Evolutionary conservation across 2,888 invertebrate species (phyloP).

Genomic region (Cistogaster globosa): DNA sequence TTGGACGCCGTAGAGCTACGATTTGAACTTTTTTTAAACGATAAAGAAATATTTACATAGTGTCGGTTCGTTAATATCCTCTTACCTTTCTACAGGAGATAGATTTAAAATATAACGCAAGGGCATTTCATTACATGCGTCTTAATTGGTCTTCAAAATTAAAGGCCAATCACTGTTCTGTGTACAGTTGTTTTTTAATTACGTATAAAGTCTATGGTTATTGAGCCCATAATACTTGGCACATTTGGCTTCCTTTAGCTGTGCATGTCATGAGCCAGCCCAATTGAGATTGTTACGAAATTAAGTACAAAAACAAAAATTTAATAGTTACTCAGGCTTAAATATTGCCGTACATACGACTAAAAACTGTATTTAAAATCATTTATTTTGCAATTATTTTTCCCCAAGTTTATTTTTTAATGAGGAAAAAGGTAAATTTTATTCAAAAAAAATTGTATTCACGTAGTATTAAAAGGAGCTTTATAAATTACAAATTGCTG

Average conservation of each 20-base stretch:
- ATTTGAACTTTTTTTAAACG: too few relatives aligned
- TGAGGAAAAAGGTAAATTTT: slow-evolving; percentile 45
- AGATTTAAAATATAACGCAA: too few relatives aligned
- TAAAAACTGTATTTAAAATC: slow-evolving; percentile 18
- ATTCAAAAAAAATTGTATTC: slow-evolving; percentile 16
- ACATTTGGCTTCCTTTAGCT: not conserved
- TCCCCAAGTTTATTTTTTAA: slow-evolving; percentile 47
- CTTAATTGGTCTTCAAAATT: too few relatives aligned
- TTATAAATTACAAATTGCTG: slow-evolving; percentile 61
- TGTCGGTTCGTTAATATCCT: too few relatives aligned
- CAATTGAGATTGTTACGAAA: not conserved
- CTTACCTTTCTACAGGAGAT: too few relatives aligned
- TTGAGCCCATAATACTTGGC: slow-evolving; percentile 6
- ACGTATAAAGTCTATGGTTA: not conserved
- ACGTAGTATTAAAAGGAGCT: slow-evolving; percentile 8
- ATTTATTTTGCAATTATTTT: slow-evolving; percentile 41
- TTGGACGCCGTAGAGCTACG: too few relatives aligned
- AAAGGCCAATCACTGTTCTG: too few relatives aligned
- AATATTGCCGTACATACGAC: not conserved
- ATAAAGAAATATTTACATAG: too few relatives aligned
- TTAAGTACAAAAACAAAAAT: slow-evolving; percentile 9
- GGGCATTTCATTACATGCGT: too few relatives aligned
- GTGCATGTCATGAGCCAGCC: not conserved
- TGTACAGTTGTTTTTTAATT: too few relatives aligned
- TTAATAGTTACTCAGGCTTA: not conserved